Evolutionary conservation across 2,888 invertebrate genomes (phyloP), one percentile per base, ranked within the genome.

Genomic region (Unio pictorum): DNA sequence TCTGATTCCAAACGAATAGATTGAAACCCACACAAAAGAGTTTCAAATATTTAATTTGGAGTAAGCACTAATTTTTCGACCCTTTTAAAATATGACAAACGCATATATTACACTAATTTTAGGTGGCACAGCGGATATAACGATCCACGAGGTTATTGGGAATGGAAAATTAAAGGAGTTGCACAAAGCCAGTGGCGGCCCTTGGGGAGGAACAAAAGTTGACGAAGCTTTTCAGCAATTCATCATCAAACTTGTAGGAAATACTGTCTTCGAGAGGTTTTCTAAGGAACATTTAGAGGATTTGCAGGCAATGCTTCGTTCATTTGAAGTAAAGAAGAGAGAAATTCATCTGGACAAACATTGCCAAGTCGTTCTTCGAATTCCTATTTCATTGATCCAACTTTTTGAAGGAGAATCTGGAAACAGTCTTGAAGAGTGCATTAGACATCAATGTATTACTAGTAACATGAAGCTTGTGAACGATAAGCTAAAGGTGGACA

Each of bases 111-210:
- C 3, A 45, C 8, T 45, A 11, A 11, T 71, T 74, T 15, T 26
- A 81, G 81, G 81, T 67, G 79, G 79, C 4, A 81, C 81, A 20
- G 78, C 73, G 34, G 79, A 81, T 58, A 79, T 81, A 4, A 81
- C 81, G 0, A 75, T 79, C 4, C 81, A 81, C 56, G 71, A 79
- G 56, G 70, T 73, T 56, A 75, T 76, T n/a, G 45, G 59, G 18
- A 77, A 79, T 26, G 78, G 77, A 1, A 73, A 73, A 0, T 68
- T 81, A 3, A 69, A 74, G 59, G 81, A 81, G 55, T 55, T 79
- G 20, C 77, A 78, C 62, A 79, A 79, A 69, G 74, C 79, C 15
- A 79, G 74, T 28, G 81, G 81, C 23, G 79, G 81, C 2, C 70
- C 81, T 6, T 81, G 81, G 81, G 81, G 81, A 8, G 81, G 81